Evolutionary conservation across 2,113 vertebrate genomes (phyloP), one percentile per base, ranked within the genome.

Genomic region (Ptilorrhoa leucosticta): DNA sequence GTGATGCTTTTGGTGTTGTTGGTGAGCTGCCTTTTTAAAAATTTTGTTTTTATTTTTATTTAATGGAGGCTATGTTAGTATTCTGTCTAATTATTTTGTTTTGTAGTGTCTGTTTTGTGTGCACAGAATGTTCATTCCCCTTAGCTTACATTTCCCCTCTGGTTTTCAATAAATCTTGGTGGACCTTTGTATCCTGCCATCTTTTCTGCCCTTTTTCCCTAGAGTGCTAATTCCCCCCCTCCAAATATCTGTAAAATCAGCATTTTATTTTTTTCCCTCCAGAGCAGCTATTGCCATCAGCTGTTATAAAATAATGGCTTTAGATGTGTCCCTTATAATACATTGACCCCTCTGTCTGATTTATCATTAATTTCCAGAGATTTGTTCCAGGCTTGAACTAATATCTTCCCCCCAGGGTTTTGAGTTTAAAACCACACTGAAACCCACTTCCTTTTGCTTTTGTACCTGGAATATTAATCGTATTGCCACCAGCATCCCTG

Each of bases 351-450:
- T 96, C 92, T 84, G 69, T 96, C 96, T 97, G 90, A 96, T 97
- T 97, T 96, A 96, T 97, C 96, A 96, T 97, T 97, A 96, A 94
- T 96, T 97, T 97, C 89, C 93, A 86, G 84, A 98, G 89, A 90
- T 92, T 93, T 96, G 95, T 94, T 97, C 95, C 94, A 93, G 94
- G 75, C 91, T 95, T 93, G 89, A 92, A 76, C 90, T 93, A 95
- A 95, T 95, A 96, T 94, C 78, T 71, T 95, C 39, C 95, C 95
- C 83, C 79, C 56, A 85, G 95, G 95, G 73, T 89, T 45, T 73
- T 69, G 70, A 93, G 96, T 95, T 93, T 87, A 94, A 96, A 96
- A 93, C 88, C 76, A 73, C 13, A 16, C 89, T 89, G 94, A 91
- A 90, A 87, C 86, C 61, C 58, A 37, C 92, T 80, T 95, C 77